These are phyloP conservation scores for Papilio protenor DNA, from an alignment of 2,888 invertebrate species.

Conservation along the genomic window DNA sequence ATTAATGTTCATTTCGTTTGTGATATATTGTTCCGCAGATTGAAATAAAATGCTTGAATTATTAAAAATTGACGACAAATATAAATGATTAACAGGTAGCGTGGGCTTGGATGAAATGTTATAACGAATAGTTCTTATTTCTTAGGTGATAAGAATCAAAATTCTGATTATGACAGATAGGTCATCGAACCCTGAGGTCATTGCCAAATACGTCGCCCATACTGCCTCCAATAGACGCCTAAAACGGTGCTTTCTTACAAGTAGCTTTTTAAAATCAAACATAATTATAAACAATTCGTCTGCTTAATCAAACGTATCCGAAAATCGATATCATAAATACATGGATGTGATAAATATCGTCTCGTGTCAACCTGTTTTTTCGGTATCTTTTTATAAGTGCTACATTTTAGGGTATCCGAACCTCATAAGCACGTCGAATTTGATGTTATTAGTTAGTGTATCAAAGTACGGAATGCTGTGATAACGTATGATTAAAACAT, in stretches of 20 bases:
- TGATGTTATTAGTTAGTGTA: constrained; percentile 77
- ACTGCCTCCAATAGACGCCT: constrained; percentile 67
- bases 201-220: constrained; percentile 77
- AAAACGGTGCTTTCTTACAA: constrained; percentile 65
- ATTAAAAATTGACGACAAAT: constrained; percentile 37
- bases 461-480: constrained; percentile 67
- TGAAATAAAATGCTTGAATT: constrained; percentile 25
- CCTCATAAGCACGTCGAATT: constrained; percentile 69
- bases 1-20: constrained; percentile 4
- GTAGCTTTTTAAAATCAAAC: constrained; percentile 45
- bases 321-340: constrained; percentile 20
- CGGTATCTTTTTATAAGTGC: constrained; percentile 52
- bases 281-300: constrained; percentile 42
- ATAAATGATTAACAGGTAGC: constrained; percentile 36
- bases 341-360: constrained; percentile 50
- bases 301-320: constrained; percentile 31
- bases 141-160: constrained; percentile 47
- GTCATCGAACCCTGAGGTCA: constrained; percentile 77
- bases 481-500: constrained; percentile 58
- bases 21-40: constrained; percentile 23
- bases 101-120: constrained; percentile 35
- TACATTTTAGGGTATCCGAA: constrained; percentile 69
- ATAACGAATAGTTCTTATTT: constrained; percentile 41
- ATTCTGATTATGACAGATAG: constrained; percentile 53
- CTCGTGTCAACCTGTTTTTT: constrained; percentile 51